A percentile compares a stretch with the other conserved stretches of the same genome.
Conservation (phyloP, 2,797 vertebrate species). For the Enteromius viviparus region DNA sequence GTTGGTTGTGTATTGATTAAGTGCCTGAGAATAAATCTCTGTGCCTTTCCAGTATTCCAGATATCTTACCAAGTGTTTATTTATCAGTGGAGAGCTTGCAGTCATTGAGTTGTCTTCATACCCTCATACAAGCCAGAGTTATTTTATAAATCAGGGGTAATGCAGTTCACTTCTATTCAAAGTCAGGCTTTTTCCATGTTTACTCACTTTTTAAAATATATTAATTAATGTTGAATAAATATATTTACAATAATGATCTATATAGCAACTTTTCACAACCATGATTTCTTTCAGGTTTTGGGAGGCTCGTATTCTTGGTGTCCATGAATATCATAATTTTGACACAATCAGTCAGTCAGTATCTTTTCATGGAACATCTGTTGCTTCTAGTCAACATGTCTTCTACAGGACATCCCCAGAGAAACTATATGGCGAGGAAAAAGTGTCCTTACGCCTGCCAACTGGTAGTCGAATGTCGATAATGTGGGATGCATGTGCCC, state of each 20-base stretch:
- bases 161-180: background rate
- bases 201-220: background rate
- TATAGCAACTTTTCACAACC: background rate
- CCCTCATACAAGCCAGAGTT: background rate
- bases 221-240: background rate
- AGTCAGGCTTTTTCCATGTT: background rate
- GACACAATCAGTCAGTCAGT: constrained; percentile 4
- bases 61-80: constrained; percentile 19
- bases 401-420: background rate
- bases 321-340: background rate
- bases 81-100: constrained; percentile 39
- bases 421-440: background rate
- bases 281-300: background rate
- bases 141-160: constrained; percentile 19
- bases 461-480: constrained; percentile 15
- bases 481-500: constrained; percentile 28
- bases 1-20: background rate
- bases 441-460: background rate
- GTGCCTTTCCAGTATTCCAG: background rate
- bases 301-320: background rate
- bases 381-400: constrained; percentile 17
- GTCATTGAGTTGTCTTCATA: background rate
- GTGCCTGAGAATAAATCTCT: background rate
- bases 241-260: background rate
- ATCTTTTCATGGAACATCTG: constrained; percentile 42